Percentiles rank a stretch among this genome's conserved stretches.
phyloP scores from a whole-genome alignment of 1,140 invertebrate species.

The Eulimnadia texana region DNA sequence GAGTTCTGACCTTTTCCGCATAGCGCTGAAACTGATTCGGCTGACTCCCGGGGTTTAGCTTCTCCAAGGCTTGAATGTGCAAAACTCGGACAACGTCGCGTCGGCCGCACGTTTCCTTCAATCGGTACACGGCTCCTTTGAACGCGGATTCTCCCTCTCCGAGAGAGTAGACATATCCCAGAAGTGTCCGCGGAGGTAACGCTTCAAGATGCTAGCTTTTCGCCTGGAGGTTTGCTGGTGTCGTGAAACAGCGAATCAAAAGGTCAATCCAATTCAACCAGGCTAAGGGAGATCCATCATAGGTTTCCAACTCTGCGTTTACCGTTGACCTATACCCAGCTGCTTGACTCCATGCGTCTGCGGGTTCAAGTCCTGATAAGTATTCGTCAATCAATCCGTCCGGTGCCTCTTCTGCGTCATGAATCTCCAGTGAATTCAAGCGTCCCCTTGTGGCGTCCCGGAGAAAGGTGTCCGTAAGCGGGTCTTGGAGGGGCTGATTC shows the following conservation, averaged over 20 bases:
- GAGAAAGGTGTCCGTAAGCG: too few species aligned
- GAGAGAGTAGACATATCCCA: not conserved
- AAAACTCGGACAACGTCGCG: not conserved
- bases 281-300: too few species aligned
- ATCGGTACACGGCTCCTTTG: not conserved
- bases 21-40: not conserved
- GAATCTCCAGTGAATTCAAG: too few species aligned
- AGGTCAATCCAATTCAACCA: constrained; percentile 7
- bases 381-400: too few species aligned
- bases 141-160: not conserved
- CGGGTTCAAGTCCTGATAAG: too few species aligned
- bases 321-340: too few species aligned
- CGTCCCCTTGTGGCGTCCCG: too few species aligned
- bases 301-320: too few species aligned
- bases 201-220: not conserved
- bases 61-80: not conserved
- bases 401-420: too few species aligned
- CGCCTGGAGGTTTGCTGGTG: not conserved
- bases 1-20: not conserved
- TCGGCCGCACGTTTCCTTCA: not conserved
- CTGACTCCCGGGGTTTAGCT: not conserved
- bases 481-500: too few species aligned
- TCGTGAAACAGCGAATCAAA: not conserved
- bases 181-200: not conserved
- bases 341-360: too few species aligned